Conservation (phyloP, 2,113 vertebrate genomes). For the Salvelinus sp. region DNA sequence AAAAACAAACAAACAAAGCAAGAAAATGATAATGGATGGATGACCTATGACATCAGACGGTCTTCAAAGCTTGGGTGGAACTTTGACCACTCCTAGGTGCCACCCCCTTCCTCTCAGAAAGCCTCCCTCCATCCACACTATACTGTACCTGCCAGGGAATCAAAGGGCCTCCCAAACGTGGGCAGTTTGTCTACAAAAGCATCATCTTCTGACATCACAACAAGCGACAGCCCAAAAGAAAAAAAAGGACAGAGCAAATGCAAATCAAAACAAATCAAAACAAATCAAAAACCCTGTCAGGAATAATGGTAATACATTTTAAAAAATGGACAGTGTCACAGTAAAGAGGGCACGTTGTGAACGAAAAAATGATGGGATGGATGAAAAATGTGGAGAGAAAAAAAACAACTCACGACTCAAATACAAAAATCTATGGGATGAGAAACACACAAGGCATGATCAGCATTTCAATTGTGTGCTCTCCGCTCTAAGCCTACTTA, state of each 20-base stretch:
- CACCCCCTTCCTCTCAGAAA: too few relatives aligned
- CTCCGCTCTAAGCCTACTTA: too few relatives aligned
- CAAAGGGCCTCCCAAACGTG: conserved; percentile 85
- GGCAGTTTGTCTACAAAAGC: conserved; percentile 90
- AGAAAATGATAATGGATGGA: not conserved
- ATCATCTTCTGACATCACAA: conserved; percentile 85
- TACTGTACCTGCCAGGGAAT: conserved; percentile 86
- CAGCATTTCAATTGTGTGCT: not conserved
- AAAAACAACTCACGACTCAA: not conserved
- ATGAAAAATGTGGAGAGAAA: not conserved
- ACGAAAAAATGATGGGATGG: not conserved
- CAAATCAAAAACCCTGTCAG: conserved; percentile 24
- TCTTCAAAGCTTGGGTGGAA: conserved; percentile 49
- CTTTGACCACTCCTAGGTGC: conserved; percentile 23
- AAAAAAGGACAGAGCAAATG: conserved; percentile 62
- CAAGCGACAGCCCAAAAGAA: conserved; percentile 70
- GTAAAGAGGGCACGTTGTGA: not conserved
- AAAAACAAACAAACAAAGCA: not conserved
- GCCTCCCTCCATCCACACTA: conserved; percentile 5
- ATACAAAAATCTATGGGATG: not conserved
- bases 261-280: conserved; percentile 1
- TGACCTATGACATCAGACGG: conserved; percentile 10
- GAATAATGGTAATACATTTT: too few relatives aligned
- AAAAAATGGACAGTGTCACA: too few relatives aligned
- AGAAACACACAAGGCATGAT: not conserved